Percentiles rank a stretch among this genome's conserved stretches.
Evolutionary conservation across 2,888 invertebrate genomes (phyloP).

Genomic region (Apamea epomidion): DNA sequence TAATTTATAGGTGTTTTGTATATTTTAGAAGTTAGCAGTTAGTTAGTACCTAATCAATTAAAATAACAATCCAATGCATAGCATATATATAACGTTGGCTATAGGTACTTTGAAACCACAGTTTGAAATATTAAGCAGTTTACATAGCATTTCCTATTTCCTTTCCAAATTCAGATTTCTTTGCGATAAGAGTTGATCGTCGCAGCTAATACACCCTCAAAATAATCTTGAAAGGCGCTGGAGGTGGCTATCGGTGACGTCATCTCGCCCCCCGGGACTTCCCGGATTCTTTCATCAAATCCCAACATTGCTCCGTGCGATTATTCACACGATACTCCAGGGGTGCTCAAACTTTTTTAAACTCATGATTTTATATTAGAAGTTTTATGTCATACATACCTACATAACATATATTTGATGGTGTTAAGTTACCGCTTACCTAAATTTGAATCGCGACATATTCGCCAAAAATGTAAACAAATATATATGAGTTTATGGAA

Average conservation of each 20-base stretch:
- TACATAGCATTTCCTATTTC: constrained; percentile 20
- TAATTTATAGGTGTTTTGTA: background rate
- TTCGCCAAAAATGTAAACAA: too few relatives aligned
- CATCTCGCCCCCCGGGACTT: constrained; percentile 76
- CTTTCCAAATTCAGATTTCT: constrained; percentile 40
- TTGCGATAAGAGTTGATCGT: constrained; percentile 46
- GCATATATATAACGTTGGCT: background rate
- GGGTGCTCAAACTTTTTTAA: constrained; percentile 80
- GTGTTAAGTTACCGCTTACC: too few relatives aligned
- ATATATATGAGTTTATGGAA: too few relatives aligned
- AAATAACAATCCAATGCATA: background rate
- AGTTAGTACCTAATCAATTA: background rate
- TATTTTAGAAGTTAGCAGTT: background rate
- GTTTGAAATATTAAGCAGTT: background rate
- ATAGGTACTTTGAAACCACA: background rate
- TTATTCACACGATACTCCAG: constrained; percentile 85
- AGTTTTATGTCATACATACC: too few relatives aligned
- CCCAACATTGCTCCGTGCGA: constrained; percentile 82
- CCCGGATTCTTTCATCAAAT: constrained; percentile 86
- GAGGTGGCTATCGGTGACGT: constrained; percentile 79
- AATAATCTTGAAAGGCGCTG: constrained; percentile 54
- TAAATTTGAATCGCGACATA: too few relatives aligned
- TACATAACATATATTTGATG: too few relatives aligned
- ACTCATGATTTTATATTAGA: too few relatives aligned
- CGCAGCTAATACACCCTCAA: constrained; percentile 56